Evolutionary conservation across 2,888 invertebrate genomes (phyloP), one percentile per base, ranked within the genome.

Genomic region (Eucera pruinosa): DNA sequence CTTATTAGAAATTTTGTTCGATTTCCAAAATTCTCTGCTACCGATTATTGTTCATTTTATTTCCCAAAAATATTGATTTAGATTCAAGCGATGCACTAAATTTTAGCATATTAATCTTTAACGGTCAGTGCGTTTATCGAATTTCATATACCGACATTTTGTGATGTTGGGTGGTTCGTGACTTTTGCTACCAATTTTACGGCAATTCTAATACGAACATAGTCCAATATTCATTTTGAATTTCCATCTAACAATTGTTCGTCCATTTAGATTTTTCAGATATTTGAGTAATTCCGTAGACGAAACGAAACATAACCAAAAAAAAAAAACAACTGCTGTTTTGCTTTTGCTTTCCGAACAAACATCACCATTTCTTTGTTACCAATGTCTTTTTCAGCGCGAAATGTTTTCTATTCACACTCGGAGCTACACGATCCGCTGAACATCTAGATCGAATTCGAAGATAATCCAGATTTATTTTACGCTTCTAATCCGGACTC

Each of bases 391-490:
- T 27, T 52, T 41, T 13, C 25, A 39, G 20, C 13, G 5, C n/a
- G 43, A 48, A 50, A 58, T 11, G 23, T 36, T n/a, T 70, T 58
- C 55, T 57, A 36, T 50, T 45, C 11, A 13, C 57, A 27, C n/a
- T 27, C 13, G 30, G 48, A 66, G 9, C 18, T 23, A 50, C n/a
- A n/a, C 57, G 50, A 62, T 47, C 62, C 55, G 18, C 23, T 25
- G 50, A 50, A 36, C 27, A 39, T 36, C 47, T 58, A 36, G 66
- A 48, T 61, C 60, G 43, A 76, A 61, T 75, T 61, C 36, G 7
- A 54, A 75, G 43, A 76, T 67, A 76, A 77, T 68, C 43, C 54
- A 61, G 50, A 68, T 68, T 76, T 68, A 68, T 58, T 61, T 62
- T 45, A 23, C 45, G 15, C 23, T 9, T 30, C 18, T 45, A 77